Evolutionary conservation across 2,113 vertebrate species (phyloP), one percentile per base, ranked within the genome.

Genomic region (Nothocercus julius): DNA sequence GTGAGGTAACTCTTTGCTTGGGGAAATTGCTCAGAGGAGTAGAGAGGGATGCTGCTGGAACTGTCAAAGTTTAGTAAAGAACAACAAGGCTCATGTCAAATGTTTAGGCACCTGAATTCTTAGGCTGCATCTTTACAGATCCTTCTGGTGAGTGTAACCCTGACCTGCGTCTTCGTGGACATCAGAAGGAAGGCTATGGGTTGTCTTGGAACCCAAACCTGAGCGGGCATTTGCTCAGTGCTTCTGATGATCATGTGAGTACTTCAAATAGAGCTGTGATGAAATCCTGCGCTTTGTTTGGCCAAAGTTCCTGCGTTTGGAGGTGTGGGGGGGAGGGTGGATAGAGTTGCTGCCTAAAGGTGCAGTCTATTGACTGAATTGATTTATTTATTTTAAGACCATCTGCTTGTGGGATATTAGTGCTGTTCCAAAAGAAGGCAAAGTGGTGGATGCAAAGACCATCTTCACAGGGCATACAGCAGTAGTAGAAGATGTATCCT

Each of bases 351-450:
- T 54, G 63, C 69, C 12, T 54, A 22, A 94, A 91, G 62, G 10
- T 87, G 78, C 62, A 2, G 62, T 61, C 28, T 2, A 0, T 91
- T 67, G 30, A 36, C 28, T 40, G 2, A 6, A 36, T 32, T 40
- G 2, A 7, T 62, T 66, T 20, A 19, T 87, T 92, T 77, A 49
- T 95, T 97, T 92, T 44, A 95, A 99, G 99, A 99, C 99, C 21
- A 99, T 99, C 97, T 99, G 99, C 93, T 96, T 99, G 54, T 99
- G 99, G 99, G 99, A 99, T 95, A 99, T 99, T 93, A 99, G 99
- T 75, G 98, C 99, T 19, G 99, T 99, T 83, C 99, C 99, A 34
- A 99, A 99, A 83, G 99, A 99, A 92, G 99, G 99, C 38, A 99
- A 99, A 95, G 98, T 99, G 61, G 99, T 99, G 94, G 99, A 99